A percentile compares a stretch with the other conserved stretches of the same genome.
Evolutionary conservation across 2,797 vertebrate species (phyloP).

Genomic region (Sciaenops ocellatus): DNA sequence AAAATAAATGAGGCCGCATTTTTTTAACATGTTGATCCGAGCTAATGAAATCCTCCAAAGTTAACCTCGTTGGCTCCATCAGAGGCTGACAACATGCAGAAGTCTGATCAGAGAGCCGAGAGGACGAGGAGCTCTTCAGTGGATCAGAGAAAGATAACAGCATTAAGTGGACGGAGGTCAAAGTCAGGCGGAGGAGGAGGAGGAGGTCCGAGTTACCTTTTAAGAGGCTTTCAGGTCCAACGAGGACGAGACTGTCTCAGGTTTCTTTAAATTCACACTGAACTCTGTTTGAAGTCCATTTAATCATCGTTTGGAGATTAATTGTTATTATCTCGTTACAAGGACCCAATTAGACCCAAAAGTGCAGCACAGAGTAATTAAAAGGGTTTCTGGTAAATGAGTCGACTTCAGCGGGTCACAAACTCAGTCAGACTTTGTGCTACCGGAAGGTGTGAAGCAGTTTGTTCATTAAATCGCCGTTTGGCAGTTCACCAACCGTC

Average conservation of each 20-base stretch:
- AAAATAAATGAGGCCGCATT: too few relatives aligned
- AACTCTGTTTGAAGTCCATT: background rate
- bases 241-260: background rate
- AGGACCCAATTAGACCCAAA: background rate
- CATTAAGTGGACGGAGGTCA: slow-evolving; percentile 6
- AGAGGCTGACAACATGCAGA: background rate
- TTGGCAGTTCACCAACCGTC: background rate
- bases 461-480: background rate
- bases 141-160: slow-evolving; percentile 20
- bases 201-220: background rate
- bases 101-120: background rate
- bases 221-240: background rate
- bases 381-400: background rate
- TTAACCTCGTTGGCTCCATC: accelerated
- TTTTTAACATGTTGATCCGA: too few relatives aligned
- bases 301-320: background rate
- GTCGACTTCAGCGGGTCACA: background rate
- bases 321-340: background rate
- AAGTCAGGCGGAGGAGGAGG: slow-evolving; percentile 11
- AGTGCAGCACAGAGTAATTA: slow-evolving; percentile 6
- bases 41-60: background rate
- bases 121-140: background rate
- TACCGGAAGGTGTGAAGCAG: background rate
- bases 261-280: background rate
- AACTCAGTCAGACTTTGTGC: background rate